Percentiles rank a stretch among this genome's conserved stretches.
phyloP scores from a whole-genome alignment of 2,113 vertebrate genomes.

The Rhinolophus ferrumequinum region DNA sequence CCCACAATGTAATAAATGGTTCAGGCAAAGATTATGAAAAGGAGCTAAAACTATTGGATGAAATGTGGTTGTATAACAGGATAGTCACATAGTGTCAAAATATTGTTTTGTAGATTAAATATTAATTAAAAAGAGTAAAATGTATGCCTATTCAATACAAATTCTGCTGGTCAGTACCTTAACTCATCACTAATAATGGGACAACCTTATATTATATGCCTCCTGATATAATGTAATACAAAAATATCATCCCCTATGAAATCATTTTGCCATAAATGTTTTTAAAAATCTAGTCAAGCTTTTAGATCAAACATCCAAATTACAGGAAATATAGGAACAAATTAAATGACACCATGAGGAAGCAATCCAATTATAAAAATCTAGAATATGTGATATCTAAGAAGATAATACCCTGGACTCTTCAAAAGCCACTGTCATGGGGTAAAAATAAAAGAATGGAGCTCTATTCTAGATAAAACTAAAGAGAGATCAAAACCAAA shows the following conservation, averaged over 20 bases:
- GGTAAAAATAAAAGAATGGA: background rate
- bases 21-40: background rate
- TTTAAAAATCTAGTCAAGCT: background rate
- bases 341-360: background rate
- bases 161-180: background rate
- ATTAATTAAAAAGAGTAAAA: background rate
- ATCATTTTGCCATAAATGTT: background rate
- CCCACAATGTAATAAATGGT: background rate
- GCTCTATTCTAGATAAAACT: background rate
- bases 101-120: background rate
- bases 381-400: background rate
- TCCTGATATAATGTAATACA: background rate
- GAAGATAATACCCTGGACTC: background rate
- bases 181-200: background rate
- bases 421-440: background rate
- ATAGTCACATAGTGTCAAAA: background rate
- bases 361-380: conserved; percentile 6
- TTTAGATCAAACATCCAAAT: background rate
- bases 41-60: background rate
- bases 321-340: background rate
- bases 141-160: background rate
- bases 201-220: background rate
- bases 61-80: background rate
- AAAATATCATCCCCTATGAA: background rate
- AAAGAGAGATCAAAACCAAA: background rate